A percentile compares a stretch with the other conserved stretches of the same genome.
Conservation (phyloP, 1,140 invertebrate genomes). For the Drosophila baimaii region DNA sequence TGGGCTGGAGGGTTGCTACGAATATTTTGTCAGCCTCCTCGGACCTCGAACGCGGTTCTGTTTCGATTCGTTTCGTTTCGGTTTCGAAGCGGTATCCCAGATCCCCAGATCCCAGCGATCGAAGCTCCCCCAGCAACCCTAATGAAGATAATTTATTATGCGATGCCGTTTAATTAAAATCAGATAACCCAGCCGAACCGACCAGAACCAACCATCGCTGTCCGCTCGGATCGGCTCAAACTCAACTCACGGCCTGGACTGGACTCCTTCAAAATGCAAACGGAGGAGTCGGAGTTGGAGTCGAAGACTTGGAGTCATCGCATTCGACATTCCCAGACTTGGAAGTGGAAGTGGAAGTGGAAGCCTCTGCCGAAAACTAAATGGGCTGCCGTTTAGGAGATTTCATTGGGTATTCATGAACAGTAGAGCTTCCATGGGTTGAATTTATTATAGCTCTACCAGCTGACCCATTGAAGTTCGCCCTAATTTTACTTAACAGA, state of each 20-base stretch:
- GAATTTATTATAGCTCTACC: not conserved
- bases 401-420: constrained; percentile 10
- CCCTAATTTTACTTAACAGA: too few relatives aligned
- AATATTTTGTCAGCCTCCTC: constrained; percentile 40
- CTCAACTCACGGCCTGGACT: constrained; percentile 27
- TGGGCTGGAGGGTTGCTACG: constrained; percentile 7
- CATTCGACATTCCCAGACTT: constrained; percentile 49
- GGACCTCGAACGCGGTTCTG: constrained; percentile 11
- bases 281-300: constrained; percentile 25
- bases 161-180: constrained; percentile 83
- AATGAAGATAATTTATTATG: constrained; percentile 83
- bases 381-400: constrained; percentile 33
- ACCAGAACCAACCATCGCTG: constrained; percentile 51
- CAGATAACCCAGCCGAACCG: constrained; percentile 62
- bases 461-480: too few relatives aligned
- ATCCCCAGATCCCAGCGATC: constrained; percentile 20
- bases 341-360: constrained; percentile 25
- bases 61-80: constrained; percentile 26
- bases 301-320: constrained; percentile 20
- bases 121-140: constrained; percentile 45
- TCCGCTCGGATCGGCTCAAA: constrained; percentile 42
- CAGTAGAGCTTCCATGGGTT: constrained; percentile 3
- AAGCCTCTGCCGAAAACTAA: constrained; percentile 19
- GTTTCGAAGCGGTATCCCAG: constrained; percentile 1
- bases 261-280: constrained; percentile 59